Percentiles rank a stretch among this genome's conserved stretches.
These are phyloP conservation scores for Bubo scandiacus DNA, from an alignment of 2,113 vertebrate species.

Conservation along the genomic window DNA sequence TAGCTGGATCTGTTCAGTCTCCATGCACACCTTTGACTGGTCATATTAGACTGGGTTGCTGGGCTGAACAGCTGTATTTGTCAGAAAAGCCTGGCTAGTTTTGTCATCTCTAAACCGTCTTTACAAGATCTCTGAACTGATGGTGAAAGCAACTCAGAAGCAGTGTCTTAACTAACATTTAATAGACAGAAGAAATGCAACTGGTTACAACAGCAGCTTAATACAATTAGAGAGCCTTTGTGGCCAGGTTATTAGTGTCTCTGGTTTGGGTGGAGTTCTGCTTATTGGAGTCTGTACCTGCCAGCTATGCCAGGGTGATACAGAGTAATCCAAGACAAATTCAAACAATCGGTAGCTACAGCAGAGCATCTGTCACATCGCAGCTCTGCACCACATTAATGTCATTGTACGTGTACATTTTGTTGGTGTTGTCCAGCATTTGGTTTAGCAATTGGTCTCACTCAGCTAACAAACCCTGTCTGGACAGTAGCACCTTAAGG, in stretches of 20 bases:
- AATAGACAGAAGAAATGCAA: not conserved
- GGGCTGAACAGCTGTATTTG: not conserved
- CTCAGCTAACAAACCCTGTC: not conserved
- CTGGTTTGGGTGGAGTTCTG: not conserved
- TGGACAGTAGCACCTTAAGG: not conserved
- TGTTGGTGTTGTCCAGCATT: not conserved
- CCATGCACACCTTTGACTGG: not conserved
- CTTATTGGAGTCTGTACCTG: not conserved
- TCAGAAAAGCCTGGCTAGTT: not conserved
- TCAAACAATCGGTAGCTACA: not conserved
- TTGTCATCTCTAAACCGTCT: not conserved
- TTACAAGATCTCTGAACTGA: not conserved
- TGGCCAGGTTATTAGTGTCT: not conserved
- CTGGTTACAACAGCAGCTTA: not conserved
- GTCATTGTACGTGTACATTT: fast-evolving
- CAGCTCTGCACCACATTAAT: not conserved
- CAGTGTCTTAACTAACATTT: not conserved
- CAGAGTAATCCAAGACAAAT: not conserved
- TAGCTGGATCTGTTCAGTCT: not conserved
- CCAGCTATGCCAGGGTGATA: not conserved
- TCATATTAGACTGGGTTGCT: not conserved
- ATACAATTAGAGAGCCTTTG: too few species aligned
- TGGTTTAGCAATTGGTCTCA: not conserved
- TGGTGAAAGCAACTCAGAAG: not conserved
- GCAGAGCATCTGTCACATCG: not conserved